Evolutionary conservation across 2,888 invertebrate genomes (phyloP), one percentile per base, ranked within the genome.

Genomic region (Melanostoma scalare): DNA sequence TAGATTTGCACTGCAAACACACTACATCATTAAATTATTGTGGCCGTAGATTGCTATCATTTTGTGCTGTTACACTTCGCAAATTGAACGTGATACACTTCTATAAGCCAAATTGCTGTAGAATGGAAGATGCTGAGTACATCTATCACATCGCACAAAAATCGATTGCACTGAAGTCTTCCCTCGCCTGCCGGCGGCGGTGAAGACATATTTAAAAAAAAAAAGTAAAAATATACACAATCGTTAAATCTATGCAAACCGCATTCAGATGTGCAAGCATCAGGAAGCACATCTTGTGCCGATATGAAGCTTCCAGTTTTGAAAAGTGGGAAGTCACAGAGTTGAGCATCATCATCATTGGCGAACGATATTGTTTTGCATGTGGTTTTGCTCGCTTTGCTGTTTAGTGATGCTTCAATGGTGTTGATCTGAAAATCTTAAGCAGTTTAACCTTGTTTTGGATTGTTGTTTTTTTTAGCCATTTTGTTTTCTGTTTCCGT

Each of bases 71-170:
- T 69, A 58, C 50, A 44, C 61, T 74, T 78, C 82, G 60, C 82
- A 84, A 78, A 60, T 74, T 60, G 78, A 74, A 84, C 74, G 82
- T 78, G 78, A 84, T 84, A 82, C 52, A 55, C 61, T 52, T 56
- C 38, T 8, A 31, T 53, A 55, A 67, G 44, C 58, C 31, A 63
- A 56, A 72, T 65, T 67, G 58, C 60, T 50, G 60, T 38, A 42
- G 60, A 60, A 60, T 61, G 60, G 52, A 60, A 53, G 52, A 52
- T 73, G 68, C 56, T 77, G 52, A 67, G 58, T 74, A 75, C 69
- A 63, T 74, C 60, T 55, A 65, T 74, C 68, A 67, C 31, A 20
- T 20, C 20, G 20, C 75, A 68, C n/a, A 9, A 30, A 63, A 78
- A 82, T 69, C 68, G 73, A 69, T 68, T 71, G 52, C 9, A 50